phyloP scores from a whole-genome alignment of 1,140 invertebrate genomes.

The Leptinotarsa undecemlineata region DNA sequence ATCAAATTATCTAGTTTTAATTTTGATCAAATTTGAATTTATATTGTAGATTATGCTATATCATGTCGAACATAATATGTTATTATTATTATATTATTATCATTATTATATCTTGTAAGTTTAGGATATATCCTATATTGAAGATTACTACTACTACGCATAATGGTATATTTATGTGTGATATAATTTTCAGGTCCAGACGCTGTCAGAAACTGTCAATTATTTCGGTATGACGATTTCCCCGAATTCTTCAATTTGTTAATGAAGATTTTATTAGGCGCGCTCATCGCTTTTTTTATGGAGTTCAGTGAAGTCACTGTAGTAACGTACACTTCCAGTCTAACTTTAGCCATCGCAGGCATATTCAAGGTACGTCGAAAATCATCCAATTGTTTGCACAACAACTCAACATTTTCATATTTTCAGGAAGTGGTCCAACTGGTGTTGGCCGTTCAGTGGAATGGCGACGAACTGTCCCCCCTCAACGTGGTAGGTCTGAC shows the following conservation, averaged over 20 bases:
- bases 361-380: conserved; percentile 85
- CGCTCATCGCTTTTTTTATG: conserved; percentile 90
- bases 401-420: conserved; percentile 5
- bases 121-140: no score
- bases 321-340: conserved; percentile 92
- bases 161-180: background rate
- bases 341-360: conserved; percentile 93
- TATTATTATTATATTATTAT: no score
- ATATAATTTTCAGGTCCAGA: conserved; percentile 29
- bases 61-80: no score
- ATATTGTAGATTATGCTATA: no score
- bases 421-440: conserved; percentile 89
- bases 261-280: conserved; percentile 69
- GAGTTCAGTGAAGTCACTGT: conserved; percentile 94
- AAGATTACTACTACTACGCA: no score
- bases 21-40: no score
- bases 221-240: conserved; percentile 58
- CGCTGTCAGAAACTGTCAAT: conserved; percentile 47
- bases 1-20: no score
- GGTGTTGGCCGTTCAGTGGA: conserved; percentile 80
- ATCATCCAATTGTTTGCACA: no score
- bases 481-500: conserved; percentile 86
- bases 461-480: conserved; percentile 80
- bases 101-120: no score
- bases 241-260: conserved; percentile 44